Evolutionary conservation across 1,140 invertebrate species (phyloP).

Genomic region (roundworm (Caenorhabditis elegans)): DNA sequence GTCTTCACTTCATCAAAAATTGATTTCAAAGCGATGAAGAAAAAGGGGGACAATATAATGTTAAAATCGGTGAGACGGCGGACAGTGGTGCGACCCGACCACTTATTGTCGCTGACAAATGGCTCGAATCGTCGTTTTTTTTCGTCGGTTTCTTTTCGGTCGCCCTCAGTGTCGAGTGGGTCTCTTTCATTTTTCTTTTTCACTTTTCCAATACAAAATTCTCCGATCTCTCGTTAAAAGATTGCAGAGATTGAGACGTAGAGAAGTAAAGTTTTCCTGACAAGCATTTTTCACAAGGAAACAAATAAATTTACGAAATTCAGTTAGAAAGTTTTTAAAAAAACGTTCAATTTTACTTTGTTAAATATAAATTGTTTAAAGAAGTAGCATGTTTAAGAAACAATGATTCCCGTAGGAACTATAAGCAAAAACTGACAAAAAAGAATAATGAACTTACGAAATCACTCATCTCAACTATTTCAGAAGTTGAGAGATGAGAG

Average conservation of each 20-base stretch:
- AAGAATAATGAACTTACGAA: neutral
- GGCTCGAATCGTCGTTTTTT: constrained; percentile 26
- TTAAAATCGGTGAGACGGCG: neutral
- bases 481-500: neutral
- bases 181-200: constrained; percentile 1
- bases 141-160: constrained; percentile 18
- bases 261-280: neutral
- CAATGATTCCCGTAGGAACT: too few species aligned
- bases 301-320: too few species aligned
- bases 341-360: too few species aligned
- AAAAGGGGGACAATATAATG: neutral
- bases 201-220: neutral
- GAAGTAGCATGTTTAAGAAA: too few species aligned
- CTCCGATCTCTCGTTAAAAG: neutral
- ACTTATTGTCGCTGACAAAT: constrained; percentile 30
- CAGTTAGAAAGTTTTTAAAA: too few species aligned
- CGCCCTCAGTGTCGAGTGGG: neutral
- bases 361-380: too few species aligned
- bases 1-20: neutral
- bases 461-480: neutral
- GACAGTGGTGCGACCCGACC: constrained; percentile 26
- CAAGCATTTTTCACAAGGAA: neutral
- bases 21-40: neutral
- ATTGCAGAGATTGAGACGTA: neutral
- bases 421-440: neutral